Evolutionary conservation across 2,113 vertebrate species (phyloP), one percentile per base, ranked within the genome.

Genomic region (Zosterops hypoxanthus): DNA sequence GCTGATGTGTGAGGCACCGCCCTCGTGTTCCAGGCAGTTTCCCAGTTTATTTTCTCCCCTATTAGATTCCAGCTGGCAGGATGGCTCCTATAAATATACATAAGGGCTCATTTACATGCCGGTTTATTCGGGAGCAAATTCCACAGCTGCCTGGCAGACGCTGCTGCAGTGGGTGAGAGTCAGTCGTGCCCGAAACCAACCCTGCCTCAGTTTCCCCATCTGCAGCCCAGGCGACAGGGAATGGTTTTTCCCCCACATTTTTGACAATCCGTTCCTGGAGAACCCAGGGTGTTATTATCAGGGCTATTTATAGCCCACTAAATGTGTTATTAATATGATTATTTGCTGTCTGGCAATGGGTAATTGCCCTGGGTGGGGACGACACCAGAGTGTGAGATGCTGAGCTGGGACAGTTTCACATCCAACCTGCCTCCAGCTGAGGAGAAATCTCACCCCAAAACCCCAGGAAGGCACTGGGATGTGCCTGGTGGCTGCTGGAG

Each of bases 31-130:
- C 95, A 84, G 66, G 86, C 95, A 36, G 52, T 82, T 94, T 95
- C 95, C 88, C 93, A 61, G 93, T 96, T 93, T 86, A 82, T 97
- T 96, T 94, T 95, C 86, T 81, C 88, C 85, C 92, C 78, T 86
- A 16, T 92, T 88, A 47, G 94, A 90, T 90, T 94, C 97, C 96
- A 97, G 95, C 95, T 95, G 97, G 95, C 95, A 86, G 95, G 89
- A 95, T 4, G 26, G 76, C 2, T 14, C 93, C 94, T 85, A 95
- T 95, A 94, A 95, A 94, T 93, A 96, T 80, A 87, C 96, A 97
- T 90, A 86, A 94, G 82, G 91, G 59, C 73, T 96, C 85, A 86
- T 96, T 94, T 97, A 34, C 93, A 90, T 82, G 92, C 63, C 24
- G 13, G 93, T 94, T 97, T 92, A 88, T 84, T 94, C 17, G 72